These are phyloP conservation scores for Chaetura pelagica DNA, from an alignment of 2,113 vertebrate genomes.

Conservation along the genomic window DNA sequence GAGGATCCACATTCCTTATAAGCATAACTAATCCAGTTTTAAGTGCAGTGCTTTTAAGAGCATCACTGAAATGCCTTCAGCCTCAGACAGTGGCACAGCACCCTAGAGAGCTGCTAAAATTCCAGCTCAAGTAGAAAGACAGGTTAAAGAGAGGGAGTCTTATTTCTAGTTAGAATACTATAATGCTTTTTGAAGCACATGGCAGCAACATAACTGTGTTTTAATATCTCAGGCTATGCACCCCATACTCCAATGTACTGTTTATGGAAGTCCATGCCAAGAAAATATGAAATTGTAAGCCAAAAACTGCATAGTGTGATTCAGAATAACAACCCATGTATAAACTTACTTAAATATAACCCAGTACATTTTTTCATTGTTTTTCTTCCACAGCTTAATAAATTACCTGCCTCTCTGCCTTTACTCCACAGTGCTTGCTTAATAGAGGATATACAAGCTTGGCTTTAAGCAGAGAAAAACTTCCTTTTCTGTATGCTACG, in stretches of 20 bases:
- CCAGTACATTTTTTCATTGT: not conserved
- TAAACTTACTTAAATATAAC: not conserved
- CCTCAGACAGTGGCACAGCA: not conserved
- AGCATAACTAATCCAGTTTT: not conserved
- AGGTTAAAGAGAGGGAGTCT: not conserved
- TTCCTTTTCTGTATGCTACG: not conserved
- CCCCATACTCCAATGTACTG: not conserved
- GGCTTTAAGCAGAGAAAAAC: not conserved
- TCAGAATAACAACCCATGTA: not conserved
- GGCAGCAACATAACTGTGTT: not conserved
- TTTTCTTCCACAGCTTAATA: not conserved
- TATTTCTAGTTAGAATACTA: not conserved
- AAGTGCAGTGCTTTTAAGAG: not conserved
- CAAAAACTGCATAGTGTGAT: not conserved
- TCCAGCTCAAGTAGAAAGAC: not conserved
- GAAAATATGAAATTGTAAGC: not conserved
- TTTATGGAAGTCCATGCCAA: not conserved
- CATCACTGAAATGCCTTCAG: not conserved
- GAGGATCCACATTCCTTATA: not conserved
- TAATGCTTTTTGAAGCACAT: not conserved
- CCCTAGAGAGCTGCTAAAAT: not conserved
- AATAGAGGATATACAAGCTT: not conserved
- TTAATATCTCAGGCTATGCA: not conserved
- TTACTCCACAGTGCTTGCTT: not conserved
- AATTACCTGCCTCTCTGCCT: not conserved